These are phyloP conservation scores for Wiebesia pumilae DNA, from an alignment of 1,140 invertebrate species.

Conservation along the genomic window DNA sequence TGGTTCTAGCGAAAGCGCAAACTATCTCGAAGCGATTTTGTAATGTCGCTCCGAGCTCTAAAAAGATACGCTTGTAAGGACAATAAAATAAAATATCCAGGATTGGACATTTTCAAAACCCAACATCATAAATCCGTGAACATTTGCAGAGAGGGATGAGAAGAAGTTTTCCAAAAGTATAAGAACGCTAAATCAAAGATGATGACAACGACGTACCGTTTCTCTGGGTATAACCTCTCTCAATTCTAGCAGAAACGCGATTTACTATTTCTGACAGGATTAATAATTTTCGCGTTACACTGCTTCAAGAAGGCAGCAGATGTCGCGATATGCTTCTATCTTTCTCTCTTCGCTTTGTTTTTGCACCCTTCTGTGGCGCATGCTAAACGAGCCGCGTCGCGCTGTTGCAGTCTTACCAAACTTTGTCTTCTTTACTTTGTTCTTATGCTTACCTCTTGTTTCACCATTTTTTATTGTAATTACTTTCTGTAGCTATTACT, in stretches of 20 bases:
- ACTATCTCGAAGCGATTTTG: slow-evolving; percentile 9
- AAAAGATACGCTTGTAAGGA: background rate
- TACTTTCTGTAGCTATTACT: too few species aligned
- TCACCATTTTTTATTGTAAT: too few species aligned
- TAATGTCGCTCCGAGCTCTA: slow-evolving; percentile 5
- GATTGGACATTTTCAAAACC: too few species aligned
- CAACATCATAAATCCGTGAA: too few species aligned
- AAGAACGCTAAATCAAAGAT: too few species aligned
- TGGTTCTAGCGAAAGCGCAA: background rate
- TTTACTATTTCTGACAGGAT: slow-evolving; percentile 70
- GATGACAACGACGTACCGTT: slow-evolving; percentile 53
- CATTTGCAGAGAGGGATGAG: too few species aligned
- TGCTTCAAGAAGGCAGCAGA: slow-evolving; percentile 63
- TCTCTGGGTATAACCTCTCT: slow-evolving; percentile 1
- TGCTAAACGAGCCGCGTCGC: background rate
- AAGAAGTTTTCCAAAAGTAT: too few species aligned
- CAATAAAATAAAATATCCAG: slow-evolving; percentile 25
- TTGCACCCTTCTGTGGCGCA: background rate
- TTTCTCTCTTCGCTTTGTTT: slow-evolving; percentile 34
- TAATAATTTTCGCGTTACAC: slow-evolving; percentile 66
- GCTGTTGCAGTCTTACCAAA: background rate
- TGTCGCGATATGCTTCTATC: slow-evolving; percentile 66
- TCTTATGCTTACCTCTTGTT: background rate
- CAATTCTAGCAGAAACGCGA: slow-evolving; percentile 57
- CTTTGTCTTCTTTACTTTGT: background rate